Evolutionary conservation across 2,888 invertebrate genomes (phyloP).

Genomic region (Embidobia sp.): DNA sequence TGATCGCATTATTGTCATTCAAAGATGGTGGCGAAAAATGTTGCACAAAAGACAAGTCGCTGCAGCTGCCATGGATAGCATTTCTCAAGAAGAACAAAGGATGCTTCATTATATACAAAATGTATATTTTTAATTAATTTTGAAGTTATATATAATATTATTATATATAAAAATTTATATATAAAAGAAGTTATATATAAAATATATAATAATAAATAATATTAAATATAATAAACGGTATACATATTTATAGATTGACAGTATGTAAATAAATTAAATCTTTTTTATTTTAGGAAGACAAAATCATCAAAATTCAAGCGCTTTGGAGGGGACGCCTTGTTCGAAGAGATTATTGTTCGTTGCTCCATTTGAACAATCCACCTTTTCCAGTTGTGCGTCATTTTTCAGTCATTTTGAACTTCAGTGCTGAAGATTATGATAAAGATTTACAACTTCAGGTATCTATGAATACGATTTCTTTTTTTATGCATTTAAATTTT

Average conservation of each 20-base stretch:
- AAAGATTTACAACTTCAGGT: conserved; percentile 86
- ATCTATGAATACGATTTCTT: no score
- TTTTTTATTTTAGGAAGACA: no score
- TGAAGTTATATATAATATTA: no score
- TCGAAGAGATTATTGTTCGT: conserved; percentile 85
- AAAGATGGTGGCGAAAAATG: conserved; percentile 86
- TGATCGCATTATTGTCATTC: conserved; percentile 82
- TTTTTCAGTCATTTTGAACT: conserved; percentile 87
- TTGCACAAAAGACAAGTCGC: conserved; percentile 81
- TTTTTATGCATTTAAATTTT: neutral
- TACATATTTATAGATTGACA: no score
- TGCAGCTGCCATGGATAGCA: neutral
- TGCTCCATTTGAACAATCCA: conserved; percentile 84
- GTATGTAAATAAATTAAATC: no score
- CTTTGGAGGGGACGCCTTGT: conserved; percentile 86
- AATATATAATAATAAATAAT: no score
- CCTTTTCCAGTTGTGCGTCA: conserved; percentile 85
- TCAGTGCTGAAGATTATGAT: conserved; percentile 88
- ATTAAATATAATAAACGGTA: no score
- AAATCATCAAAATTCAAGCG: conserved; percentile 86
- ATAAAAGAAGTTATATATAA: no score
- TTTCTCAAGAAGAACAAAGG: conserved; percentile 12
- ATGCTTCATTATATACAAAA: conserved; percentile 25
- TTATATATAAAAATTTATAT: no score
- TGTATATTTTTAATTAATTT: conserved; percentile 5